These are phyloP conservation scores for Rhopilema esculentum DNA, from an alignment of 30 jellyfish, hydroid and myxozoan species.

Conservation along the genomic window DNA sequence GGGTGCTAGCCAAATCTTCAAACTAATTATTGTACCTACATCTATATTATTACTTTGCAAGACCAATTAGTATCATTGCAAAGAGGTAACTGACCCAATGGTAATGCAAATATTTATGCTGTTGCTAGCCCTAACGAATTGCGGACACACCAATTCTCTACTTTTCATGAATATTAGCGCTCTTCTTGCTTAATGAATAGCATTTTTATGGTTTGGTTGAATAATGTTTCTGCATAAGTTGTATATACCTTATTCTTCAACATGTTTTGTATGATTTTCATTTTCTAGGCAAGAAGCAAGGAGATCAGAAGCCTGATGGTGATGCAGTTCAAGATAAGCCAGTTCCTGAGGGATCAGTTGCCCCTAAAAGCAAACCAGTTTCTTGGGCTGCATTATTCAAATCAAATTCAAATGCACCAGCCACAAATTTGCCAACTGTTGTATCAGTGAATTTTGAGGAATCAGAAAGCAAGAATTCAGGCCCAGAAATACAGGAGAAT, in stretches of 20 bases:
- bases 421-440: slow-evolving; percentile 7
- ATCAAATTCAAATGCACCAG: slow-evolving; percentile 6
- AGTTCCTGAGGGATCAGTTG: not conserved
- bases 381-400: slow-evolving; percentile 77
- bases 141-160: no score
- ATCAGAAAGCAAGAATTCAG: slow-evolving; percentile 1
- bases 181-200: no score
- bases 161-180: no score
- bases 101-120: no score
- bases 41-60: no score
- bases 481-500: not conserved
- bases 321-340: not conserved
- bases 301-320: not conserved
- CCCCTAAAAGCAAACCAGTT: slow-evolving; percentile 42
- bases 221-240: no score
- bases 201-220: no score
- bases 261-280: not conserved
- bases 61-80: no score
- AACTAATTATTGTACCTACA: no score
- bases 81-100: no score
- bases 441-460: slow-evolving; percentile 53
- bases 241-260: not conserved
- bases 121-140: no score
- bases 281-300: not conserved
- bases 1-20: no score